These are phyloP conservation scores for Alcedo quadribrachys DNA, from an alignment of 2,797 vertebrate genomes.

Conservation along the genomic window DNA sequence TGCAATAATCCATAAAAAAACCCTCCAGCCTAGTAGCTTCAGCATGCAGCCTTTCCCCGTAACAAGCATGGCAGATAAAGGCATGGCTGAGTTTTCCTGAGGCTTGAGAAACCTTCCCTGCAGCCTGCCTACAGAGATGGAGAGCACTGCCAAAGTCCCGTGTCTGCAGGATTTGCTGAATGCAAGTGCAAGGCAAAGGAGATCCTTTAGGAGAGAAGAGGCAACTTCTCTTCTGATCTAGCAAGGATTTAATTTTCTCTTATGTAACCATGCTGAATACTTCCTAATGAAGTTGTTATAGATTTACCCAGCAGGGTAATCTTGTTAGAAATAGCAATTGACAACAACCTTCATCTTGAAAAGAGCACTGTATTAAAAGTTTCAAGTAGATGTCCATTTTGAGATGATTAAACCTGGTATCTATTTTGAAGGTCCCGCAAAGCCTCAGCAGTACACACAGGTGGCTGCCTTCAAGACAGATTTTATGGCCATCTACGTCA, in stretches of 20 bases:
- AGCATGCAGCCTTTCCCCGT: background rate
- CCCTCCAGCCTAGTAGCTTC: background rate
- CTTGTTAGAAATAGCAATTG: background rate
- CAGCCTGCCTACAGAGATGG: background rate
- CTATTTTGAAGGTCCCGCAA: background rate
- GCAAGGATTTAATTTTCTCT: background rate
- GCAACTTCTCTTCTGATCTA: background rate
- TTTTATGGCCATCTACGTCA: background rate
- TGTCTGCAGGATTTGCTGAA: background rate
- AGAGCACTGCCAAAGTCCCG: background rate
- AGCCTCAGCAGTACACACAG: background rate
- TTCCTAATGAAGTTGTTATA: conserved; percentile 1
- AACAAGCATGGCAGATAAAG: background rate
- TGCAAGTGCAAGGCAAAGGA: background rate
- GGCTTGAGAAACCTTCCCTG: background rate
- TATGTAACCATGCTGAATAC: background rate
- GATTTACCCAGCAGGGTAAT: background rate
- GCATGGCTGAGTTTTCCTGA: background rate
- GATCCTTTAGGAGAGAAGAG: background rate
- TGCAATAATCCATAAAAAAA: background rate
- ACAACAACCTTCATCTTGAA: background rate
- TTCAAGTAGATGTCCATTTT: background rate
- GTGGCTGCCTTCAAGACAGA: background rate
- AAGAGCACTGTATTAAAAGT: background rate
- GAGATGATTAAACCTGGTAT: background rate